A percentile compares a stretch with the other conserved stretches of the same genome.
These are phyloP conservation scores for Australoheros facetus DNA, from an alignment of 2,797 vertebrate species.

Conservation along the genomic window DNA sequence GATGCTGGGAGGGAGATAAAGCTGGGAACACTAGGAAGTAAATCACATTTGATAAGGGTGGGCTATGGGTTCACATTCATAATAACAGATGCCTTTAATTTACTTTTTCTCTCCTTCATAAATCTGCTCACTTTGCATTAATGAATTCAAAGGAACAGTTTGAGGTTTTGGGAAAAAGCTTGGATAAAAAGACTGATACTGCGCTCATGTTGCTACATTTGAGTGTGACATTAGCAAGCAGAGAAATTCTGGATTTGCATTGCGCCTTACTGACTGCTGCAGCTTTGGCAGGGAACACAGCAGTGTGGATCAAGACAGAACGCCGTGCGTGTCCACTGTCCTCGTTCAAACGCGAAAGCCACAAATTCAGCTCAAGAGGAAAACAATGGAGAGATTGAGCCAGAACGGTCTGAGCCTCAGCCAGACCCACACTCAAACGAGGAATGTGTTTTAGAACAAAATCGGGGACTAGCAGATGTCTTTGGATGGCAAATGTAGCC, in stretches of 20 bases:
- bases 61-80: constrained; percentile 12
- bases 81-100: constrained; percentile 14
- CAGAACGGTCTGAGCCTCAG: background rate
- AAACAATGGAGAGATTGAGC: background rate
- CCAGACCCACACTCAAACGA: no score
- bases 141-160: background rate
- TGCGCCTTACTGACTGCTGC: background rate
- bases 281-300: background rate
- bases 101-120: constrained; percentile 6
- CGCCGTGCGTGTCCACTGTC: background rate
- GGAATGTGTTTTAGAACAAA: no score
- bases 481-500: background rate
- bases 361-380: background rate
- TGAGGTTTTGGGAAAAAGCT: background rate
- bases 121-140: constrained; percentile 4
- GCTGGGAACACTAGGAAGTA: constrained; percentile 33
- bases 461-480: no score
- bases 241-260: background rate
- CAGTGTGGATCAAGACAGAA: no score
- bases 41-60: constrained; percentile 35
- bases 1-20: constrained; percentile 40
- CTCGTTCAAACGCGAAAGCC: background rate
- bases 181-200: background rate
- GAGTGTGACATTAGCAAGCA: background rate
- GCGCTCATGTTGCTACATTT: background rate